Evolutionary conservation across 2,888 invertebrate species (phyloP).

Genomic region (Thelaira solivaga): DNA sequence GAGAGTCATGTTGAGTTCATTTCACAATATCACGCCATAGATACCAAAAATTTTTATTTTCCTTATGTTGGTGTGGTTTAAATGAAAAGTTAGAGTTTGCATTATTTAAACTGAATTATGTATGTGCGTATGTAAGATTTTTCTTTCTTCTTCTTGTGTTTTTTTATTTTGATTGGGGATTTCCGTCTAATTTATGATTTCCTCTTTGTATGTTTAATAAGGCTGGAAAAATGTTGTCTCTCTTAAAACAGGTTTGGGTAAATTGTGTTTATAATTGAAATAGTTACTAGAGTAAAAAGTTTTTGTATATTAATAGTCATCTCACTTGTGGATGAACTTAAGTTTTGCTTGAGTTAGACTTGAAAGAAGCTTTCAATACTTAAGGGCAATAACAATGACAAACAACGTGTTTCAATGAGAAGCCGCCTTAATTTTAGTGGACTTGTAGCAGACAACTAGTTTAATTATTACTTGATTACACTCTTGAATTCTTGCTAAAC

Average conservation of each 20-base stretch:
- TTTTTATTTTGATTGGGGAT: background rate
- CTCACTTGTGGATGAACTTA: no score
- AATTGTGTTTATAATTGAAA: no score
- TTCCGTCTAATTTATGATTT: constrained; percentile 66
- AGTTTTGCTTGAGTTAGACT: no score
- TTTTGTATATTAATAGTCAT: no score
- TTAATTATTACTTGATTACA: no score
- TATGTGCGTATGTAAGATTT: background rate
- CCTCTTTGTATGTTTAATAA: constrained; percentile 52
- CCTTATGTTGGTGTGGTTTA: background rate
- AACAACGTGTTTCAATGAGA: no score
- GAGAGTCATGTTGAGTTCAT: constrained; percentile 68
- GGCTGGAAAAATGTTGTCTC: background rate
- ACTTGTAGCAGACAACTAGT: no score
- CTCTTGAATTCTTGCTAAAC: no score
- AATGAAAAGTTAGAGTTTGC: background rate
- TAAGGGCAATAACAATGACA: no score
- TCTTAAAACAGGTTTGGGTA: background rate
- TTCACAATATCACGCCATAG: constrained; percentile 71
- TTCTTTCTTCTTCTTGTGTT: background rate
- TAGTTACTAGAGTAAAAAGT: no score
- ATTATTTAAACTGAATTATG: background rate
- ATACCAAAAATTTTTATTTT: constrained; percentile 69
- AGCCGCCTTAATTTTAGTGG: no score
- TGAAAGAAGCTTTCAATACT: no score